Evolutionary conservation across 2,797 vertebrate species (phyloP), one percentile per base, ranked within the genome.

Genomic region (Ceyx erithaca): DNA sequence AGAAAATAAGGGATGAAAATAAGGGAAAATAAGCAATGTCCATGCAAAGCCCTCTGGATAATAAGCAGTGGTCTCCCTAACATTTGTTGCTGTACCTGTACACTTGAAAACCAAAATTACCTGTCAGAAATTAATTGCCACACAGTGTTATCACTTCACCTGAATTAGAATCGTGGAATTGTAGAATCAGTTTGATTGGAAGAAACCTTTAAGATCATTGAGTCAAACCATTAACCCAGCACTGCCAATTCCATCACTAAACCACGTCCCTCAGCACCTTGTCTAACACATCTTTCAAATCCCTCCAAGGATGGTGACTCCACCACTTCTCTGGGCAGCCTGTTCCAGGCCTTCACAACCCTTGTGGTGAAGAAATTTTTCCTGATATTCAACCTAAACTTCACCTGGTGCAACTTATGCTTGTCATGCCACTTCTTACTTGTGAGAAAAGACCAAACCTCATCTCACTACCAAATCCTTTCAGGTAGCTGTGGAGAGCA

Each of bases 41-140:
- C 25, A 7, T 45, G 15, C 57, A 46, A 79, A 23, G n/a, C 26
- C 15, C 13, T 26, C 48, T 67, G 73, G 48, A 14, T 61, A 59
- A 8, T 5, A 26, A 33, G 10, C 0, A 0, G 0, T 61, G 30
- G 6, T 69, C 9, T 82, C 25, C 51, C 54, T 26, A 26, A 20
- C 10, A 3, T 70, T 62, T 73, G 4, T 59, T 71, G 40, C 35
- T 48, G 14, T 30, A 12, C 6, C 21, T 4, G 1, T 20, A 25
- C 7, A 9, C 40, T 61, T 61, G 22, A 78, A 68, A 66, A 61
- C 13, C 33, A 46, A 76, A 55, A 23, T 18, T 59, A 35, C 43
- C 22, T 20, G 11, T 22, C 0, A 7, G 67, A 37, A 85, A 75
- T 46, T 40, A 59, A 54, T 6, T 72, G 30, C n/a, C 43, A 35